Percentiles rank a stretch among this genome's conserved stretches.
phyloP scores from a whole-genome alignment of 2,888 invertebrate genomes.

The Himalopsyche tibetana region DNA sequence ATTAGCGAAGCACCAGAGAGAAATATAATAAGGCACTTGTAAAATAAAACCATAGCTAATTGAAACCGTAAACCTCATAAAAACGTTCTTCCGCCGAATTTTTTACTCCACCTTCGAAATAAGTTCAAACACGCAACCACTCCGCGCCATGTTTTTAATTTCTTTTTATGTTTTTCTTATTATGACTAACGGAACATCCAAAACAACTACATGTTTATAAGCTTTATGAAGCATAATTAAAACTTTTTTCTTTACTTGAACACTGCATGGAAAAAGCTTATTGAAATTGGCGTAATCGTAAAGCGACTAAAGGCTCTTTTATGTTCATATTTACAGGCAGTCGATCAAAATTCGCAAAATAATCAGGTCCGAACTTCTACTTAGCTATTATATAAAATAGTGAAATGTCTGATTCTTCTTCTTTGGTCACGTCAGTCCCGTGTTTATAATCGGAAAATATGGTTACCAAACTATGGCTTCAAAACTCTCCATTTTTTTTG shows the following conservation, averaged over 20 bases:
- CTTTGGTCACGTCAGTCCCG: no score
- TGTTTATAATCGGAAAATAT: no score
- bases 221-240: neutral
- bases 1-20: constrained; percentile 56
- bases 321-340: no score
- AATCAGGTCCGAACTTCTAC: no score
- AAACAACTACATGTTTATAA: neutral
- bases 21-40: constrained; percentile 61
- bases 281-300: no score
- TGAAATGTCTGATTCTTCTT: no score
- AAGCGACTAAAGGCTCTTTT: no score
- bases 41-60: constrained; percentile 57
- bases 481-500: no score
- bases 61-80: constrained; percentile 59
- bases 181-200: neutral
- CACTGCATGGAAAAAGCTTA: no score
- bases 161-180: constrained; percentile 8
- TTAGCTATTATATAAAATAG: no score
- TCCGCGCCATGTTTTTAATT: constrained; percentile 28
- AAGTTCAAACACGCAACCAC: constrained; percentile 54
- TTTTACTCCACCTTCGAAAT: constrained; percentile 39
- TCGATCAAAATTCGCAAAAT: no score
- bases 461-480: no score
- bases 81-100: constrained; percentile 52
- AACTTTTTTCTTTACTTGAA: neutral